Evolutionary conservation across 2,888 invertebrate genomes (phyloP).

Genomic region (Agelastica alni): DNA sequence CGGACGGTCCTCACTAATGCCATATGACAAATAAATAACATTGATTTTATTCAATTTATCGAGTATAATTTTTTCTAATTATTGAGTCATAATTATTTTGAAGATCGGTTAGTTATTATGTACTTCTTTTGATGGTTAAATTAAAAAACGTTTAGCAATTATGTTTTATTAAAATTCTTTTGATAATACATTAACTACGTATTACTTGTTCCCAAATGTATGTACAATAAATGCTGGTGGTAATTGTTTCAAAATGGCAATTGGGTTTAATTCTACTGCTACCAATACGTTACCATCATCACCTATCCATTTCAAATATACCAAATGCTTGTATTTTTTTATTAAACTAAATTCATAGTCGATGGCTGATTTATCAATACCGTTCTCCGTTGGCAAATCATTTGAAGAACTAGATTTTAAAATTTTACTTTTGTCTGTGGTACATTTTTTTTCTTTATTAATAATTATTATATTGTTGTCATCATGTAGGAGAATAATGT

Average conservation of each 20-base stretch:
- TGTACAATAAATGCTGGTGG: conserved; percentile 72
- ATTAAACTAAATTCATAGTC: conserved; percentile 42
- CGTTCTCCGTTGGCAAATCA: conserved; percentile 2
- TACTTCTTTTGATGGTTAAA: no score
- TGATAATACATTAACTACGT: no score
- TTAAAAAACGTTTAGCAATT: no score
- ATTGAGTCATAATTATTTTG: no score
- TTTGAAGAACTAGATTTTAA: background rate
- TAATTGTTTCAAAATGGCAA: conserved; percentile 69
- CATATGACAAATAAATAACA: no score
- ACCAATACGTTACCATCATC: conserved; percentile 76
- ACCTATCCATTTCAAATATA: conserved; percentile 70
- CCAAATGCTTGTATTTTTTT: conserved; percentile 67
- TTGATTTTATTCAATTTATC: no score
- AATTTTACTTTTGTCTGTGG: background rate
- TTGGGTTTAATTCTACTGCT: conserved; percentile 74
- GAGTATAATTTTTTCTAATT: no score
- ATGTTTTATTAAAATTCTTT: background rate
- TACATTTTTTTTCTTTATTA: conserved; percentile 61
- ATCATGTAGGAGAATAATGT: conserved; percentile 74
- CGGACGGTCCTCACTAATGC: no score
- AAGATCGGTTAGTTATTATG: no score
- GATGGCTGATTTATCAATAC: background rate
- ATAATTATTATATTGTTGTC: conserved; percentile 69
- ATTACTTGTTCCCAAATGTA: conserved; percentile 63